Evolutionary conservation across 2,888 invertebrate genomes (phyloP), one percentile per base, ranked within the genome.

Genomic region (Drosophila neotestacea): DNA sequence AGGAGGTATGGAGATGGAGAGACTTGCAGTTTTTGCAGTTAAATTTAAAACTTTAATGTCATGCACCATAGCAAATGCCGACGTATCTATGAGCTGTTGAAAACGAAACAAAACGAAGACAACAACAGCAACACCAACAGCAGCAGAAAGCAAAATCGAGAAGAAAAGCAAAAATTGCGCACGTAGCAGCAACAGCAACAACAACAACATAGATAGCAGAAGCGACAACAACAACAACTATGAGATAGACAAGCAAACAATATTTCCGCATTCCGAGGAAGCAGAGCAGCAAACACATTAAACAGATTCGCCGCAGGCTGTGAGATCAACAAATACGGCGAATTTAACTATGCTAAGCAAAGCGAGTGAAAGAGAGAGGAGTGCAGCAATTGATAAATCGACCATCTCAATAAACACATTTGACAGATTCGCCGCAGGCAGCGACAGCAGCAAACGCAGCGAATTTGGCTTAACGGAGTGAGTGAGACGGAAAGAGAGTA

Each of bases 1-100:
- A 22, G 54, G 11, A 27, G 38, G 22, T 27, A n/a, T 11, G 9
- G 1, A 28, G 39, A 27, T 10, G 7, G 32, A 13, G 42, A 7
- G 46, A 51, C 28, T 55, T 46, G 58, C 58, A 47, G 47, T 47
- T 28, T 56, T 69, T 82, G 83, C 59, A 71, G 72, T 82, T 87
- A 77, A 87, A 89, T 85, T 84, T 87, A 81, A 83, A 85, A 84
- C 82, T 85, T 85, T 85, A 88, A 85, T 87, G 86, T 85, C 89
- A 88, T 83, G 83, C 88, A 74, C 72, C 77, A 77, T 58, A 70
- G 79, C 68, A 77, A 78, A 76, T 77, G 66, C 62, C 74, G 78
- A 77, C 81, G 73, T 70, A 85, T 85, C 81, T 67, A 67, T 52
- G 60, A 81, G 68, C 75, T 70, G 67, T 46, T 69, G 76, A 67